A percentile compares a stretch with the other conserved stretches of the same genome.
Conservation (phyloP, 2,113 vertebrate species). For the Colistium nudipinnis region DNA sequence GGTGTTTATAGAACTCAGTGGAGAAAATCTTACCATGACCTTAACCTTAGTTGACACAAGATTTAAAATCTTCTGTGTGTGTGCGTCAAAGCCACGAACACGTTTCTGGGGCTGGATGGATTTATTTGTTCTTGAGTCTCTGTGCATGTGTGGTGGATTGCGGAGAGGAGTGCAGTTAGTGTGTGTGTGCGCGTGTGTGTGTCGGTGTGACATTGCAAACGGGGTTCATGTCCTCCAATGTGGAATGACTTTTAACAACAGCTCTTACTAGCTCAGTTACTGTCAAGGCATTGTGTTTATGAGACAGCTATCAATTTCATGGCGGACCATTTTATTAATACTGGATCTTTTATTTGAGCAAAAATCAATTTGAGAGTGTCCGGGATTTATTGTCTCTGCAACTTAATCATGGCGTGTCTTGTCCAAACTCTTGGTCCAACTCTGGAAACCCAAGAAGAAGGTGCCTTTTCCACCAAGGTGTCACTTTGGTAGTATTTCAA, state of each 20-base stretch:
- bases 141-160: conserved; percentile 1
- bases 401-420: conserved; percentile 5
- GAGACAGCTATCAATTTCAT: conserved; percentile 1
- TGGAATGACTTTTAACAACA: background rate
- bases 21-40: conserved; percentile 29
- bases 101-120: conserved; percentile 13
- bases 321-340: background rate
- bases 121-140: background rate
- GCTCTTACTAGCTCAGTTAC: conserved; percentile 17
- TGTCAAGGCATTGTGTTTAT: conserved; percentile 1
- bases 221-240: background rate
- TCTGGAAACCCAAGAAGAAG: too few species aligned
- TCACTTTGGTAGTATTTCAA: too few species aligned
- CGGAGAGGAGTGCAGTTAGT: background rate
- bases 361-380: background rate
- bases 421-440: background rate
- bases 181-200: background rate
- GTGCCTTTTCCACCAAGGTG: too few species aligned
- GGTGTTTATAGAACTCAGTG: conserved; percentile 34
- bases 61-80: conserved; percentile 11
- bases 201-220: background rate
- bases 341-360: background rate
- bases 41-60: conserved; percentile 5
- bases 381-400: conserved; percentile 22
- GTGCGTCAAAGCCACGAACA: conserved; percentile 36